Conservation (phyloP, 2,888 invertebrate species). For the Tetropium fuscum region DNA sequence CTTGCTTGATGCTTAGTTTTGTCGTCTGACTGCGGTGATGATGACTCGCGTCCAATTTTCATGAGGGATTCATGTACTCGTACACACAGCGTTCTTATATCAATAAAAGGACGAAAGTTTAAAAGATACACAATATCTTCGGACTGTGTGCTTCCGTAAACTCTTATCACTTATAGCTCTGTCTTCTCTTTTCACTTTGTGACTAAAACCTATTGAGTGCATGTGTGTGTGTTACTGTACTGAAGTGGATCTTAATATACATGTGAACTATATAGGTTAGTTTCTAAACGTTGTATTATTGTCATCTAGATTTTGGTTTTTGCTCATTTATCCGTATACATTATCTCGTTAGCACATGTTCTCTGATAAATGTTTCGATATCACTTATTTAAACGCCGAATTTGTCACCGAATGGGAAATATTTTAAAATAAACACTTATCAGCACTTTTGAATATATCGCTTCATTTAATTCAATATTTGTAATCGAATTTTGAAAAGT, state of each 20-base stretch:
- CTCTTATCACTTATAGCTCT: slow-evolving; percentile 7
- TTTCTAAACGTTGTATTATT: slow-evolving; percentile 38
- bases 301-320: slow-evolving; percentile 42
- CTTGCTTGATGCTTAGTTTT: slow-evolving; percentile 23
- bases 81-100: slow-evolving; percentile 22
- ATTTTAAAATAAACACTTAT: too few species aligned
- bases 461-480: too few species aligned
- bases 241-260: slow-evolving; percentile 32
- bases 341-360: not conserved
- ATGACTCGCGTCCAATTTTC: slow-evolving; percentile 19
- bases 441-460: too few species aligned
- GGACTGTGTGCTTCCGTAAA: slow-evolving; percentile 12
- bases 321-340: slow-evolving; percentile 17
- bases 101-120: slow-evolving; percentile 22
- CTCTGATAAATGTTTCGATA: not conserved
- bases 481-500: too few species aligned
- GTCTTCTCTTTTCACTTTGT: slow-evolving; percentile 17
- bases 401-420: not conserved
- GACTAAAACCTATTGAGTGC: slow-evolving; percentile 25
- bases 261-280: slow-evolving; percentile 52
- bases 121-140: not conserved
- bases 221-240: slow-evolving; percentile 32
- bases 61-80: slow-evolving; percentile 8
- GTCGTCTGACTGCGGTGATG: slow-evolving; percentile 22
- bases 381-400: too few species aligned